These are phyloP conservation scores for Eueremaeus valkanovi DNA, from an alignment of 2,888 invertebrate species.

Conservation along the genomic window DNA sequence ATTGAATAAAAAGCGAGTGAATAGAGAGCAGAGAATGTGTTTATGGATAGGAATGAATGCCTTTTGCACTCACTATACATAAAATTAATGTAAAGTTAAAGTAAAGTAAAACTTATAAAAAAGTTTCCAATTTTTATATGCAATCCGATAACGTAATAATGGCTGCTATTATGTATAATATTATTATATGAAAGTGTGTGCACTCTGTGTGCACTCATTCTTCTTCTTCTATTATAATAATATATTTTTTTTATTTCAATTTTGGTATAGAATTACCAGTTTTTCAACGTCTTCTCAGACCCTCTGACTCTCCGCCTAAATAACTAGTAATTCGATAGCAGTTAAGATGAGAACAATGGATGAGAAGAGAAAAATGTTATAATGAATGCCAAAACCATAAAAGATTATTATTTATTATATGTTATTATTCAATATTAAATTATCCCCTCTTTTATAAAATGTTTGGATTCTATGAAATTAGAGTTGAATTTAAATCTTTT, in stretches of 20 bases:
- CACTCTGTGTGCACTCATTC: neutral
- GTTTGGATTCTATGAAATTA: no score
- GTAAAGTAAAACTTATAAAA: neutral
- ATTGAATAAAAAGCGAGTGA: neutral
- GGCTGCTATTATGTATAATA: conserved; percentile 6
- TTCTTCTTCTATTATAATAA: neutral
- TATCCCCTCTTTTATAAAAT: no score
- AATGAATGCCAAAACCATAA: neutral
- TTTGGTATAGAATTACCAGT: conserved; percentile 14
- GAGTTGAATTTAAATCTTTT: no score
- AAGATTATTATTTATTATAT: neutral
- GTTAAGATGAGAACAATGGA: neutral
- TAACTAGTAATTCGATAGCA: conserved; percentile 26
- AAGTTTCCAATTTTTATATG: neutral
- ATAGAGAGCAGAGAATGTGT: neutral
- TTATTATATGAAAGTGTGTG: neutral
- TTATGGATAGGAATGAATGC: neutral
- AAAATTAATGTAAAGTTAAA: neutral
- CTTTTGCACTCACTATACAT: neutral
- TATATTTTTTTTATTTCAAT: conserved; percentile 17
- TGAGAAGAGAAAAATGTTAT: neutral
- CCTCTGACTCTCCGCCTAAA: neutral
- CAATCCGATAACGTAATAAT: conserved; percentile 27
- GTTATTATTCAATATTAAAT: neutral
- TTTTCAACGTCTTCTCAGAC: neutral